A percentile compares a stretch with the other conserved stretches of the same genome.
phyloP scores from a whole-genome alignment of 2,113 vertebrate species.

The Plecturocebus donacophilus region DNA sequence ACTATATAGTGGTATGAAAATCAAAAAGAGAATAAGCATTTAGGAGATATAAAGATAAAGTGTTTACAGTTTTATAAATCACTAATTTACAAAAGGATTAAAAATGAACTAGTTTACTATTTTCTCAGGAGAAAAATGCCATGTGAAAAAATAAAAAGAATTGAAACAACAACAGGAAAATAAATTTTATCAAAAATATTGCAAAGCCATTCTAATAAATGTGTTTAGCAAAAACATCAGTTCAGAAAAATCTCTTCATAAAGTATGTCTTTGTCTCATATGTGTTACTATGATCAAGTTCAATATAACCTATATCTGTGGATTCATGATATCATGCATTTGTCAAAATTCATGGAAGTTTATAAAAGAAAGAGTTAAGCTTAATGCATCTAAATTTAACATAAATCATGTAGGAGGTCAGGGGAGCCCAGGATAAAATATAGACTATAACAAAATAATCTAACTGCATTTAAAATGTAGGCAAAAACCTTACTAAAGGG shows the following conservation, averaged over 20 bases:
- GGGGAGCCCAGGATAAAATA: neutral
- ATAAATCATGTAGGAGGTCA: neutral
- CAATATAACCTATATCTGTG: neutral
- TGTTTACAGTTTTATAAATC: neutral
- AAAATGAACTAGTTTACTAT: neutral
- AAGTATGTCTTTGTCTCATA: neutral
- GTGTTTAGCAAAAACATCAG: neutral
- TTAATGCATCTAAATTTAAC: neutral
- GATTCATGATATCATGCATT: neutral
- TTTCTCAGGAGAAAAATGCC: neutral
- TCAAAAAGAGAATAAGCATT: neutral
- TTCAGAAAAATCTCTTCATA: neutral
- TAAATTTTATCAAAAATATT: neutral
- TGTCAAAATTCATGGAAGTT: neutral
- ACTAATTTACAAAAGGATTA: constrained; percentile 14
- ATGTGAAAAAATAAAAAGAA: neutral
- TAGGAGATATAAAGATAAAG: neutral
- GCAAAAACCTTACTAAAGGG: neutral
- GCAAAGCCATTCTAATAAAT: neutral
- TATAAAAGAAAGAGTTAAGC: neutral
- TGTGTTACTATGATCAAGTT: neutral
- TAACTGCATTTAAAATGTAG: neutral
- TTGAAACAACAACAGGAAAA: neutral
- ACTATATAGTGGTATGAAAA: neutral
- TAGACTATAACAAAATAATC: neutral